phyloP scores from a whole-genome alignment of 2,888 invertebrate genomes.

The Mycalesis mineus region DNA sequence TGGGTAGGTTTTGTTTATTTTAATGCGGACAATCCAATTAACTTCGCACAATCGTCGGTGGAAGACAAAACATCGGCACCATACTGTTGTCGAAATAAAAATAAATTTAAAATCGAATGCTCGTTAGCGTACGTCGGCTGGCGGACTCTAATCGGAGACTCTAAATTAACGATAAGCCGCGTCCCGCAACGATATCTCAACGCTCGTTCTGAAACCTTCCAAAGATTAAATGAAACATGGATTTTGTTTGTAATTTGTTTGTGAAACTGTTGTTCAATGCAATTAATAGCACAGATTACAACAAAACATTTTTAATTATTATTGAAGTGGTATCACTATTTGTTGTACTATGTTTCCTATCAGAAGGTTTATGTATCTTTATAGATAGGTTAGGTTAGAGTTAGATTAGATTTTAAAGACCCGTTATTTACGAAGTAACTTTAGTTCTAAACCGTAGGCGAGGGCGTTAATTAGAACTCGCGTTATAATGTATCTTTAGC shows the following conservation, averaged over 20 bases:
- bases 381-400: too few relatives aligned
- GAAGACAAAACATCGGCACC: conserved; percentile 68
- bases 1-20: conserved; percentile 26
- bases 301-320: not conserved
- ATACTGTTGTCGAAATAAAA: conserved; percentile 66
- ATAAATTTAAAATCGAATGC: conserved; percentile 65
- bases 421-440: too few relatives aligned
- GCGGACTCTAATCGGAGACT: conserved; percentile 70
- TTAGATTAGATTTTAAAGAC: too few relatives aligned
- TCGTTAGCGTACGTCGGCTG: conserved; percentile 72
- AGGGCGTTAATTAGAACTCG: too few relatives aligned
- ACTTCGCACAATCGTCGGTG: conserved; percentile 62
- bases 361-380: too few relatives aligned
- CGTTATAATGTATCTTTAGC: too few relatives aligned
- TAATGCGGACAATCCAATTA: conserved; percentile 55
- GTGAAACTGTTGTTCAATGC: conserved; percentile 44
- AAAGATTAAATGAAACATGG: conserved; percentile 65
- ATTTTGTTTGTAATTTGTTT: conserved; percentile 57
- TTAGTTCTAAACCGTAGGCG: too few relatives aligned
- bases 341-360: too few relatives aligned
- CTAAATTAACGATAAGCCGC: conserved; percentile 75
- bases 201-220: conserved; percentile 65
- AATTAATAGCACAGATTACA: conserved; percentile 3
- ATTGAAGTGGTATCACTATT: too few relatives aligned
- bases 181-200: conserved; percentile 67